Evolutionary conservation across 2,113 vertebrate genomes (phyloP).

Genomic region (Otus sunia): DNA sequence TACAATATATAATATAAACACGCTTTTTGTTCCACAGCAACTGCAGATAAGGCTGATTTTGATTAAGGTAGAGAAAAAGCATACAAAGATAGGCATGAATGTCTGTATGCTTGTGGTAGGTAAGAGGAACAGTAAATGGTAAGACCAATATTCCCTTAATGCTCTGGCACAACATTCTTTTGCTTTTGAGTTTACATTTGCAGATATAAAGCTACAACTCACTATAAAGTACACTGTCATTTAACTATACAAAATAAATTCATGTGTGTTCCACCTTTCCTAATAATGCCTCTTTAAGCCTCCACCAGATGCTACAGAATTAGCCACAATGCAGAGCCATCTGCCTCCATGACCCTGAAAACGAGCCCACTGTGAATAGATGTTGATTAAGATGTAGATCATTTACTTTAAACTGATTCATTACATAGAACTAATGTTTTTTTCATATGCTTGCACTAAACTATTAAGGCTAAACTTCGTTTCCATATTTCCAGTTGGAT

Average conservation of each 20-base stretch:
- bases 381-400: conserved; percentile 41
- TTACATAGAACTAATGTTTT: background rate
- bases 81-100: background rate
- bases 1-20: background rate
- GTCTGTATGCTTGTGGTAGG: fast-evolving
- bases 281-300: background rate
- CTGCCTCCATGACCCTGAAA: conserved; percentile 43
- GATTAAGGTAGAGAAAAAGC: background rate
- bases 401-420: background rate
- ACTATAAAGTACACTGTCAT: too few species aligned
- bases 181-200: background rate
- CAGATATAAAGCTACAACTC: background rate
- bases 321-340: conserved; percentile 25
- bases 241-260: background rate
- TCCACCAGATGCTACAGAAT: conserved; percentile 24
- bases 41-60: background rate
- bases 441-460: background rate
- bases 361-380: background rate
- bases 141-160: background rate
- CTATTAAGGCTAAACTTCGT: background rate
- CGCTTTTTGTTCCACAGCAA: background rate
- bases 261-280: background rate
- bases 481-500: background rate
- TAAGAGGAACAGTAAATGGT: background rate
- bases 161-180: background rate